These are phyloP conservation scores for Muraenolepis orangiensis DNA, from an alignment of 2,797 vertebrate genomes.

Conservation along the genomic window DNA sequence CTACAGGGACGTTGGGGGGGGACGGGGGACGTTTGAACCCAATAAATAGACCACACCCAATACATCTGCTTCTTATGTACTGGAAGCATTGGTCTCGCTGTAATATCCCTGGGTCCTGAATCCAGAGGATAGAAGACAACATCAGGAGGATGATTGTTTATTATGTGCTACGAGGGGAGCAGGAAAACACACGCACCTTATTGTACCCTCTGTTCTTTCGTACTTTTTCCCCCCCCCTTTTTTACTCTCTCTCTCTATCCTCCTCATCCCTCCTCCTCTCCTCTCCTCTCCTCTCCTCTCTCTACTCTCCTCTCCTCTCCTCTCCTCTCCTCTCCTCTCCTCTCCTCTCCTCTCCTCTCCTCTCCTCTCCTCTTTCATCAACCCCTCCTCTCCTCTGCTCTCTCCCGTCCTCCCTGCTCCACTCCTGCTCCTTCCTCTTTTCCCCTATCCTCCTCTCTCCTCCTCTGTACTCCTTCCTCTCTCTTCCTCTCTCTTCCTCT, in stretches of 20 bases:
- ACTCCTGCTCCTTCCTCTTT: background rate
- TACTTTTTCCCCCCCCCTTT: background rate
- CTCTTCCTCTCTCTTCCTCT: background rate
- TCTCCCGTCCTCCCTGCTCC: background rate
- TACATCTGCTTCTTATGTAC: background rate
- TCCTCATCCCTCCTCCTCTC: background rate
- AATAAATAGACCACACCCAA: background rate
- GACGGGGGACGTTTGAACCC: background rate
- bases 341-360: background rate
- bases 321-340: background rate
- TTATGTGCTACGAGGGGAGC: background rate
- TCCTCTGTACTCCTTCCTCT: background rate
- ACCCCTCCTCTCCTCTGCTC: slow-evolving; percentile 1
- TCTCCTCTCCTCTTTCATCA: background rate
- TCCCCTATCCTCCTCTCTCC: background rate
- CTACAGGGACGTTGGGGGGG: background rate
- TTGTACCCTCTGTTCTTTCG: background rate
- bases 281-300: background rate
- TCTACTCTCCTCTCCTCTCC: background rate
- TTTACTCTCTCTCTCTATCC: background rate
- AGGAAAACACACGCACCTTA: too few relatives aligned
- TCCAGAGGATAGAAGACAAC: background rate
- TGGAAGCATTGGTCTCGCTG: background rate
- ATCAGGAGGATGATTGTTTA: too few relatives aligned
- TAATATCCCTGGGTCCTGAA: background rate